Percentiles rank a stretch among this genome's conserved stretches.
phyloP scores from a whole-genome alignment of 2,113 vertebrate species.

The Oreamnos americanus region DNA sequence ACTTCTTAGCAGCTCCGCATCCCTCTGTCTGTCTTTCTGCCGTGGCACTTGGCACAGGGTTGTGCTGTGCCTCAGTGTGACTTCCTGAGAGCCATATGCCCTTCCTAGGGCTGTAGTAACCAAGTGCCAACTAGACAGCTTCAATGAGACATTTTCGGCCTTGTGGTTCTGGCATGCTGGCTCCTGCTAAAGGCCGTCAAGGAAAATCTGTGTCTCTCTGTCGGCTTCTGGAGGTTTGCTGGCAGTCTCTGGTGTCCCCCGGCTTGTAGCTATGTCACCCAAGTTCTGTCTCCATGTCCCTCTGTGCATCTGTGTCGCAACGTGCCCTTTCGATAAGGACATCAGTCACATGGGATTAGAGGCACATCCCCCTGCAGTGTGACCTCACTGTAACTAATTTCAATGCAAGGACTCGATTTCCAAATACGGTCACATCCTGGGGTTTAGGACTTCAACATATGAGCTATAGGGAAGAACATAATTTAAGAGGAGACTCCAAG shows the following conservation, averaged over 20 bases:
- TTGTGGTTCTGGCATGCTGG: fast-evolving
- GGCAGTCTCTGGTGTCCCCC: too few species aligned
- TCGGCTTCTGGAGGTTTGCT: not conserved
- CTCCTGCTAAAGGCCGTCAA: not conserved
- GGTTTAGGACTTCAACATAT: not conserved
- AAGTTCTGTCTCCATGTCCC: not conserved
- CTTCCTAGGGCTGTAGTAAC: fast-evolving
- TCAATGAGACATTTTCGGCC: not conserved
- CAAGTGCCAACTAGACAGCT: fast-evolving
- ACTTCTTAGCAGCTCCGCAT: fast-evolving
- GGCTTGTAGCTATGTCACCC: fast-evolving
- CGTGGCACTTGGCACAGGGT: fast-evolving
- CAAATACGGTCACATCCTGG: not conserved
- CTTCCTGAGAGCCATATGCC: not conserved
- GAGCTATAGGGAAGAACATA: not conserved
- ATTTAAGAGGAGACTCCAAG: not conserved
- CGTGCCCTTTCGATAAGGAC: not conserved
- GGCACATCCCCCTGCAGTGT: not conserved
- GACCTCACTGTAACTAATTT: not conserved
- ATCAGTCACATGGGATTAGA: not conserved
- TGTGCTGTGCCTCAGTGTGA: not conserved
- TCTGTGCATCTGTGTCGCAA: not conserved
- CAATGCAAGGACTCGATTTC: not conserved
- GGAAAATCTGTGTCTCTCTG: not conserved
- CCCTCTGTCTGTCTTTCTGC: not conserved